Conservation (phyloP, 2,888 invertebrate species). For the Tenodera sinensis region DNA sequence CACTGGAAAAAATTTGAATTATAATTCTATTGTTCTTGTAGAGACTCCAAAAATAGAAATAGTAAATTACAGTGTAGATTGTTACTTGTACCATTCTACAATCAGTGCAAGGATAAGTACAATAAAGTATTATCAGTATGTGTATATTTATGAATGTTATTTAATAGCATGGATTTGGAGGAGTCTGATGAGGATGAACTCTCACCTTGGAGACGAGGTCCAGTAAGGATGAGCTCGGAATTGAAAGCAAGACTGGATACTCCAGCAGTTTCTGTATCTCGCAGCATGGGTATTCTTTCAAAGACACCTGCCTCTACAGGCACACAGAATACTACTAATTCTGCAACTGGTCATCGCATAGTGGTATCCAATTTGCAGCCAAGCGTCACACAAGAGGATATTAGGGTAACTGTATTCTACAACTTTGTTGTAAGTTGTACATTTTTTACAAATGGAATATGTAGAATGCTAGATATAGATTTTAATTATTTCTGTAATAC, state of each 20-base stretch:
- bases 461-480: no score
- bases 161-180: slow-evolving; percentile 4
- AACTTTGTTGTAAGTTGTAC: not conserved
- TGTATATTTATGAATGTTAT: not conserved
- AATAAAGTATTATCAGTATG: not conserved
- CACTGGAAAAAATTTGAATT: no score
- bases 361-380: slow-evolving; percentile 86
- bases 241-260: slow-evolving; percentile 50
- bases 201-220: not conserved
- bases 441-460: no score
- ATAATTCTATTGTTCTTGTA: no score
- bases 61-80: not conserved
- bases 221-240: slow-evolving; percentile 34
- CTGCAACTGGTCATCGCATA: slow-evolving; percentile 69
- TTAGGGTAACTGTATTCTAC: slow-evolving; percentile 59
- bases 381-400: slow-evolving; percentile 85
- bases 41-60: not conserved
- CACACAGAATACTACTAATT: not conserved
- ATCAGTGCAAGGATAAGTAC: not conserved
- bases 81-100: not conserved
- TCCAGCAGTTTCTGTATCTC: slow-evolving; percentile 38
- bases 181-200: slow-evolving; percentile 27
- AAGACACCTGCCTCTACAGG: slow-evolving; percentile 2
- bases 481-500: no score
- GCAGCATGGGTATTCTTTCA: slow-evolving; percentile 39